These are phyloP conservation scores for Eugnorisma glareosa DNA, from an alignment of 2,888 invertebrate genomes.

Conservation along the genomic window DNA sequence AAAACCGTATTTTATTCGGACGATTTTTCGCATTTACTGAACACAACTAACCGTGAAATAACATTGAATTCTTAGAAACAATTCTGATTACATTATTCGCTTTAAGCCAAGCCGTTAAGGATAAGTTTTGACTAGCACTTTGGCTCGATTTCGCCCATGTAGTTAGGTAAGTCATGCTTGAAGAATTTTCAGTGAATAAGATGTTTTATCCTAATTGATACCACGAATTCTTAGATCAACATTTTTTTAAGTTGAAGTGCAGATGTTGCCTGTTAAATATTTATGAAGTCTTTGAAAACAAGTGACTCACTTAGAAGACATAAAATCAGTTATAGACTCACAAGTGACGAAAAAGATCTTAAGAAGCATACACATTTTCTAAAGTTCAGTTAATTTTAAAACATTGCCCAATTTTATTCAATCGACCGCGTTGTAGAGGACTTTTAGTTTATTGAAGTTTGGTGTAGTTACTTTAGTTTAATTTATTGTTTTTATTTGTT, in stretches of 20 bases:
- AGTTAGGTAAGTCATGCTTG: constrained; percentile 47
- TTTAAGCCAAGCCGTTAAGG: constrained; percentile 54
- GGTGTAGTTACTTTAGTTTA: neutral
- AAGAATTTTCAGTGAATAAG: constrained; percentile 40
- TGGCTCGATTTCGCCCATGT: constrained; percentile 19
- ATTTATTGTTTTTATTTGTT: neutral
- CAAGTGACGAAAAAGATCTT: neutral
- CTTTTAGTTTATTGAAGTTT: neutral
- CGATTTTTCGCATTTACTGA: constrained; percentile 67
- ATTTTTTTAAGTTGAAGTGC: neutral
- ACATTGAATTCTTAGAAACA: constrained; percentile 78
- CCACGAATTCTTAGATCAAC: constrained; percentile 40
- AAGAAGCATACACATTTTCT: neutral
- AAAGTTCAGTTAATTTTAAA: neutral
- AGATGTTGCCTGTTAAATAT: neutral
- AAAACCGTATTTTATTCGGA: constrained; percentile 35
- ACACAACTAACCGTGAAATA: constrained; percentile 85
- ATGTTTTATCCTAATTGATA: constrained; percentile 44
- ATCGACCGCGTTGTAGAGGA: neutral
- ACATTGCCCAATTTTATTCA: neutral
- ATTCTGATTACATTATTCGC: constrained; percentile 72
- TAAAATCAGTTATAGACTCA: neutral
- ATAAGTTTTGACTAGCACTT: constrained; percentile 55
- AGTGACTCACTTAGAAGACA: neutral
- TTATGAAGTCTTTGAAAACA: neutral